A percentile compares a stretch with the other conserved stretches of the same genome.
Evolutionary conservation across 2,888 invertebrate species (phyloP).

Genomic region (Pyrochroa serraticornis): DNA sequence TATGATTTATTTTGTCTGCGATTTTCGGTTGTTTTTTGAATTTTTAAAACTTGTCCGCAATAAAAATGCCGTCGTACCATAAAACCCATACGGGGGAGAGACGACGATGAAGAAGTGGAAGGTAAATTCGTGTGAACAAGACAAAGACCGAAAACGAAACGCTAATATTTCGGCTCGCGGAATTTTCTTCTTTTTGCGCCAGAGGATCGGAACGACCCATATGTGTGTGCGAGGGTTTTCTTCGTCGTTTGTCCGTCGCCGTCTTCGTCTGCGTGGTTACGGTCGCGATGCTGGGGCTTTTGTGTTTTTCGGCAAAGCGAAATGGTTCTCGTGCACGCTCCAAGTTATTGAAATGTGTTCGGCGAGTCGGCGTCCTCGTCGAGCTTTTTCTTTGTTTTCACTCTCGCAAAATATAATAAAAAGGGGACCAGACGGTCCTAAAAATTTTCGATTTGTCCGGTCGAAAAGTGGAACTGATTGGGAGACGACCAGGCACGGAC

Average conservation of each 20-base stretch:
- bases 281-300: slow-evolving; percentile 13
- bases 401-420: too few relatives aligned
- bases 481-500: too few relatives aligned
- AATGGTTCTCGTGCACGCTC: slow-evolving; percentile 30
- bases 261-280: background rate
- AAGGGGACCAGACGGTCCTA: too few relatives aligned
- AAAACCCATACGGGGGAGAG: slow-evolving; percentile 40
- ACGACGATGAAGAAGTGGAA: slow-evolving; percentile 12
- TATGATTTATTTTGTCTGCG: slow-evolving; percentile 60
- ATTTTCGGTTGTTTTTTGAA: slow-evolving; percentile 58
- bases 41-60: slow-evolving; percentile 58
- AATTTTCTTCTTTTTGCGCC: slow-evolving; percentile 11
- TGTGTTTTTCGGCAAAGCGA: slow-evolving; percentile 40
- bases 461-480: too few relatives aligned
- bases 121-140: slow-evolving; percentile 18
- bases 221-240: slow-evolving; percentile 12
- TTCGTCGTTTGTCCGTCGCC: background rate
- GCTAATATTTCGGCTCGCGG: slow-evolving; percentile 16
- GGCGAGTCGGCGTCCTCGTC: too few relatives aligned
- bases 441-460: too few relatives aligned
- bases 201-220: slow-evolving; percentile 8
- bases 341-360: slow-evolving; percentile 19
- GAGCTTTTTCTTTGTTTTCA: too few relatives aligned
- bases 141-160: slow-evolving; percentile 18
- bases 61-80: slow-evolving; percentile 55